Evolutionary conservation across 2,113 vertebrate species (phyloP), one percentile per base, ranked within the genome.

Genomic region (Piaya cayana): DNA sequence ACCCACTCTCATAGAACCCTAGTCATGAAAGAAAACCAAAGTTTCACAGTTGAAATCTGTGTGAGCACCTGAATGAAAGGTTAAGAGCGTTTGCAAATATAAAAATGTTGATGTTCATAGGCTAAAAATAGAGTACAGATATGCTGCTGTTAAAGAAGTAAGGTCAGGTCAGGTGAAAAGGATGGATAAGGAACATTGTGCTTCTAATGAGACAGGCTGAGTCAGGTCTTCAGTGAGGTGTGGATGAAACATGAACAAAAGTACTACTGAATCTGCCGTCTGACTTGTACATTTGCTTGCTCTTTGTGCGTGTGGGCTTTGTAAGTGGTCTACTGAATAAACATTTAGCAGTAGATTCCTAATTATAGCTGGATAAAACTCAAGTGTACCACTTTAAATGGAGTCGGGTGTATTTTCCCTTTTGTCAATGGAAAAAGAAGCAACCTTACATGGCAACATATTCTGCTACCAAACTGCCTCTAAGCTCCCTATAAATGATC

Each of bases 381-480:
- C 25, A 7, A 20, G 18, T 12, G 18, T 47, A 17, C 12, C 6
- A 10, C 12, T 67, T 23, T 58, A 60, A 83, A 55, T 17, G 27
- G 42, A 90, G 47, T 50, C 25, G 9, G 45, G 30, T 42, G 4
- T 69, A 27, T 75, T 80, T 90, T 82, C 25, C 39, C 26, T 70
- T 85, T 72, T 55, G n/a, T 47, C 32, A 77, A 17, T 36, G 45
- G 67, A 88, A 75, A 74, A 90, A 71, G 63, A 62, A 53, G 49
- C 32, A 56, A 23, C 53, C 29, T 65, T 55, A 55, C 13, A n/a
- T 47, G 59, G 47, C 0, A 2, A 65, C 12, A 11, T 50, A 69
- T 15, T 65, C 45, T 0, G 0, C 20, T 23, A 22, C 52, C 52
- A 76, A 80, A 32, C 17, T 32, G 27, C 49, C 67, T 70, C 1